These are phyloP conservation scores for Procambarus clarkii DNA, from an alignment of 1,140 invertebrate species.

Conservation along the genomic window DNA sequence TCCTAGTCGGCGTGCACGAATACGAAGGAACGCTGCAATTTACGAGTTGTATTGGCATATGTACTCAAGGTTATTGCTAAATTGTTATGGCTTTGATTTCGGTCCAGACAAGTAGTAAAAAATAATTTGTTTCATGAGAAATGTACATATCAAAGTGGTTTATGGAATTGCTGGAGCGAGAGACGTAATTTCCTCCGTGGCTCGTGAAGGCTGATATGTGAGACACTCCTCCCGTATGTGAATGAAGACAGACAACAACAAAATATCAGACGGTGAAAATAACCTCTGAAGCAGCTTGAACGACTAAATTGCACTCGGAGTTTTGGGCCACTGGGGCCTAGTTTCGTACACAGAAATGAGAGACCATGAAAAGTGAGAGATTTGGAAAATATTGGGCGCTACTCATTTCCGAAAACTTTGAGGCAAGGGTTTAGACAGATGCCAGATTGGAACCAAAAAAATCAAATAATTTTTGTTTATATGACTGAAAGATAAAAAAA, in stretches of 20 bases:
- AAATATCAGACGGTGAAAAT: slow-evolving; percentile 21
- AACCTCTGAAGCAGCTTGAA: not conserved
- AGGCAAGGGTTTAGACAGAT: not conserved
- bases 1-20: not conserved
- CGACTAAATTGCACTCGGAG: slow-evolving; percentile 5
- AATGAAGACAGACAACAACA: not conserved
- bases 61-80: slow-evolving; percentile 26
- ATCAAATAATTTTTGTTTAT: not conserved
- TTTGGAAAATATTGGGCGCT: slow-evolving; percentile 8
- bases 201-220: slow-evolving; percentile 26
- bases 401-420: slow-evolving; percentile 13
- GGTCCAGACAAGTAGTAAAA: not conserved
- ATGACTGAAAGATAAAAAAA: not conserved
- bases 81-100: slow-evolving; percentile 9
- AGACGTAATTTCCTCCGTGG: slow-evolving; percentile 30
- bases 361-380: slow-evolving; percentile 9
- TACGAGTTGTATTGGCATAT: slow-evolving; percentile 11
- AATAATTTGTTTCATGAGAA: slow-evolving; percentile 13
- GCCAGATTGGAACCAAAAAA: not conserved
- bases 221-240: not conserved
- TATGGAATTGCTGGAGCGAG: not conserved
- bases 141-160: slow-evolving; percentile 25
- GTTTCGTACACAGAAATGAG: not conserved
- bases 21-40: not conserved
- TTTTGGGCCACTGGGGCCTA: slow-evolving; percentile 19